Evolutionary conservation across 1,140 invertebrate species (phyloP).

Genomic region (Pararge aegeria): DNA sequence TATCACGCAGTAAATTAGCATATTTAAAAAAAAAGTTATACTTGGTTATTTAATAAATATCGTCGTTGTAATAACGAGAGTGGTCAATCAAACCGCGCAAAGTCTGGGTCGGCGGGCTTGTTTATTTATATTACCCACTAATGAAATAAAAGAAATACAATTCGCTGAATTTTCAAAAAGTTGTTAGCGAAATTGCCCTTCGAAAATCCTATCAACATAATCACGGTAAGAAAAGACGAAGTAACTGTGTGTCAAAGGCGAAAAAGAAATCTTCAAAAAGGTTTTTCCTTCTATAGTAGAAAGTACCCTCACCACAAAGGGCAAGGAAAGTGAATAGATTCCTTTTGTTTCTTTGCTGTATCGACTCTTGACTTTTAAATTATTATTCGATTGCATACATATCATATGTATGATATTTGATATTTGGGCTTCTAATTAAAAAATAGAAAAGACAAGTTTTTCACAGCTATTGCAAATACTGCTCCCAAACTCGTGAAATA

Average conservation of each 20-base stretch:
- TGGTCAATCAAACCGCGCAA: too few relatives aligned
- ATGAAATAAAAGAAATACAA: not conserved
- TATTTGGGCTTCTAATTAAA: too few relatives aligned
- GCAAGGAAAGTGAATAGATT: constrained; percentile 42
- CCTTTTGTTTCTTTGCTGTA: constrained; percentile 53
- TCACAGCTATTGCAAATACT: too few relatives aligned
- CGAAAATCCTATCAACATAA: constrained; percentile 42
- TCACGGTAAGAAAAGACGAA: constrained; percentile 29
- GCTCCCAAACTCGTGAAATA: too few relatives aligned
- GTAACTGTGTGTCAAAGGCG: constrained; percentile 43
- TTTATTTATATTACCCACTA: not conserved
- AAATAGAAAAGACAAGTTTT: too few relatives aligned
- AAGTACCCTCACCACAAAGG: constrained; percentile 53
- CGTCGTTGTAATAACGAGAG: too few relatives aligned
- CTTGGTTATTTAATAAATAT: too few relatives aligned
- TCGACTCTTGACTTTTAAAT: constrained; percentile 47
- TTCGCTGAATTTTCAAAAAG: constrained; percentile 2
- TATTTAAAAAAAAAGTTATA: too few relatives aligned
- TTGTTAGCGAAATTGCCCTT: constrained; percentile 29
- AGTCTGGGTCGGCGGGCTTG: too few relatives aligned
- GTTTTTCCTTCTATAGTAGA: constrained; percentile 42
- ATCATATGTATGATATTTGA: too few relatives aligned
- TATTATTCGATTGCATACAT: constrained; percentile 49
- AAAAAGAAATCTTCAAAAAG: constrained; percentile 60
- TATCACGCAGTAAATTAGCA: too few relatives aligned